A percentile compares a stretch with the other conserved stretches of the same genome.
These are phyloP conservation scores for Zosterops borbonicus DNA, from an alignment of 2,113 vertebrate genomes.

Conservation along the genomic window DNA sequence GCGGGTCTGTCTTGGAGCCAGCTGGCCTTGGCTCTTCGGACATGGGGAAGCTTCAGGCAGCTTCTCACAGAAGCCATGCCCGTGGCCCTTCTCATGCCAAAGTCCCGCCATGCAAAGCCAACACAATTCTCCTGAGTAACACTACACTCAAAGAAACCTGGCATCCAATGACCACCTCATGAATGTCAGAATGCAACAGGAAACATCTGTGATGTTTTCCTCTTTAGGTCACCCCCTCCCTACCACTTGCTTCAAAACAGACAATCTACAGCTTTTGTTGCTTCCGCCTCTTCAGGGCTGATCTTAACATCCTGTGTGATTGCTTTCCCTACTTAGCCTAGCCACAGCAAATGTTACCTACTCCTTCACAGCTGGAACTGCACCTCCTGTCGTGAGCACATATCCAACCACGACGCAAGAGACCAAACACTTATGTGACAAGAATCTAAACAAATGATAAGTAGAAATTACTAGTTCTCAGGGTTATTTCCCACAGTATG, in stretches of 20 bases:
- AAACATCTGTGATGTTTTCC: not conserved
- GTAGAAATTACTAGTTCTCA: not conserved
- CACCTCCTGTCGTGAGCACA: not conserved
- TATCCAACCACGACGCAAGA: rapidly evolving
- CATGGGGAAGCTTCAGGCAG: not conserved
- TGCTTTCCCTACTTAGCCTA: not conserved
- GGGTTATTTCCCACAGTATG: not conserved
- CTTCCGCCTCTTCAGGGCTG: not conserved
- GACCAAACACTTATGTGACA: rapidly evolving
- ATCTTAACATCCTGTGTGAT: not conserved
- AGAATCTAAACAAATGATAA: not conserved
- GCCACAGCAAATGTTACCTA: not conserved
- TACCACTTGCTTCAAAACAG: not conserved
- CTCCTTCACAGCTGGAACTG: not conserved
- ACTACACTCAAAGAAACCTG: not conserved
- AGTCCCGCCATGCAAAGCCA: not conserved
- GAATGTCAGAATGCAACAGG: not conserved
- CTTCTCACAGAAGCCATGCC: not conserved
- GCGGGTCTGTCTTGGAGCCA: rapidly evolving
- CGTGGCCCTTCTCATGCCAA: not conserved
- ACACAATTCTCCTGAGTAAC: not conserved
- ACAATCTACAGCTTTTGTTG: not conserved
- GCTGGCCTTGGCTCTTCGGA: rapidly evolving
- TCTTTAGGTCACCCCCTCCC: not conserved
- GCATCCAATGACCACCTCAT: not conserved